Percentiles rank a stretch among this genome's conserved stretches.
These are phyloP conservation scores for Dynastes grantii DNA, from an alignment of 2,888 invertebrate genomes.

Conservation along the genomic window DNA sequence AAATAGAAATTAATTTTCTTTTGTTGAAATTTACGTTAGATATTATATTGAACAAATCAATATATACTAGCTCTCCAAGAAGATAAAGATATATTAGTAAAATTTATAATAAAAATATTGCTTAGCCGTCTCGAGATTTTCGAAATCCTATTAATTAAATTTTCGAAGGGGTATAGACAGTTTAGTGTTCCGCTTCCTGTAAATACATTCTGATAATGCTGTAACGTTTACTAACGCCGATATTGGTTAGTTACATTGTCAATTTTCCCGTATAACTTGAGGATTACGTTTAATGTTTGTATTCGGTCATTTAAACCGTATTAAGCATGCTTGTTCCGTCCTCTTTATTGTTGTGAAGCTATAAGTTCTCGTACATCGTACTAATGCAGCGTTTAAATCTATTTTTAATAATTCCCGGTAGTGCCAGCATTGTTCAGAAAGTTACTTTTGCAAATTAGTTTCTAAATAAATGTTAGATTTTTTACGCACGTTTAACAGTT, in stretches of 20 bases:
- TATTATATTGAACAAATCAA: too few relatives aligned
- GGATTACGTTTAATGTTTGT: not conserved
- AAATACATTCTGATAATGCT: too few relatives aligned
- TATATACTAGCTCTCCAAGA: too few relatives aligned
- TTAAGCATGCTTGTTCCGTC: not conserved
- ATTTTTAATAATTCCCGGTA: constrained; percentile 2
- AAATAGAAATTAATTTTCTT: too few relatives aligned
- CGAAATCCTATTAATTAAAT: not conserved
- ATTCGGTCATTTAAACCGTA: constrained; percentile 2
- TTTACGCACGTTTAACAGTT: not conserved
- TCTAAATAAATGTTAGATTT: not conserved
- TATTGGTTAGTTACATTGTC: constrained; percentile 6
- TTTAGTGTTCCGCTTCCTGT: too few relatives aligned
- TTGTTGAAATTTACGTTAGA: too few relatives aligned
- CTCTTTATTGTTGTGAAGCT: not conserved
- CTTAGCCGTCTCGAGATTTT: not conserved
- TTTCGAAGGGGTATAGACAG: too few relatives aligned
- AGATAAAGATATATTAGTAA: too few relatives aligned
- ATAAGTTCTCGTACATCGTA: not conserved
- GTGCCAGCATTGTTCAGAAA: not conserved
- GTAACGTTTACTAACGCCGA: not conserved
- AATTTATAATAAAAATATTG: not conserved
- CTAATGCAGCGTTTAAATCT: not conserved
- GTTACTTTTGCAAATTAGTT: constrained; percentile 2
- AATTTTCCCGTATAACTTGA: constrained; percentile 8